Percentiles rank a stretch among this genome's conserved stretches.
These are phyloP conservation scores for Pogonus chalceus DNA, from an alignment of 1,140 invertebrate species.

Conservation along the genomic window DNA sequence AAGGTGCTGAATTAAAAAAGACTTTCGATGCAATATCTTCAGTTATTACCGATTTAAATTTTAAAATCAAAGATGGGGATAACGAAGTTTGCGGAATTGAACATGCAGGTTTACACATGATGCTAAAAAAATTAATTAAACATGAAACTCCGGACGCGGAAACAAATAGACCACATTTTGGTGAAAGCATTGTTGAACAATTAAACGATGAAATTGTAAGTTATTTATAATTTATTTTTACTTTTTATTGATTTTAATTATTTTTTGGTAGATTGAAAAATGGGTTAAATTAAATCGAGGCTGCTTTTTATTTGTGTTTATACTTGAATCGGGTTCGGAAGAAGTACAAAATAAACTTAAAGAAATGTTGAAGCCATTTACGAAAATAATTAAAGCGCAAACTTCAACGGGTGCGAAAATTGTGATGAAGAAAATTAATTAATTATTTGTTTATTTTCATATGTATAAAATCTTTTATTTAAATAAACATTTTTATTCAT, in stretches of 20 bases:
- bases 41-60: constrained; percentile 36
- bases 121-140: constrained; percentile 67
- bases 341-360: constrained; percentile 24
- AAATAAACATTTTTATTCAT: neutral
- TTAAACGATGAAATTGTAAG: constrained; percentile 48
- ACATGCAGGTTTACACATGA: constrained; percentile 67
- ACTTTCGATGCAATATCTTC: constrained; percentile 37
- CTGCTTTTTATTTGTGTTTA: constrained; percentile 47
- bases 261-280: constrained; percentile 31
- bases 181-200: constrained; percentile 34
- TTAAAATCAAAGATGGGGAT: constrained; percentile 36
- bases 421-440: constrained; percentile 40
- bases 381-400: constrained; percentile 33
- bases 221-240: constrained; percentile 21
- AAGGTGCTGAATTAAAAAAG: constrained; percentile 24
- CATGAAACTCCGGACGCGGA: constrained; percentile 44
- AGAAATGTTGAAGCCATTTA: constrained; percentile 20
- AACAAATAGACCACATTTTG: constrained; percentile 35
- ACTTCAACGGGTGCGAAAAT: constrained; percentile 39
- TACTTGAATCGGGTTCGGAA: constrained; percentile 38
- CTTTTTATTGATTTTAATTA: constrained; percentile 14
- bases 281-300: constrained; percentile 50
- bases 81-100: constrained; percentile 54
- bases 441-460: constrained; percentile 4
- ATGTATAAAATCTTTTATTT: neutral